Conservation (phyloP, 1,140 invertebrate species). For the Pseudomyrmex flavicornis region DNA sequence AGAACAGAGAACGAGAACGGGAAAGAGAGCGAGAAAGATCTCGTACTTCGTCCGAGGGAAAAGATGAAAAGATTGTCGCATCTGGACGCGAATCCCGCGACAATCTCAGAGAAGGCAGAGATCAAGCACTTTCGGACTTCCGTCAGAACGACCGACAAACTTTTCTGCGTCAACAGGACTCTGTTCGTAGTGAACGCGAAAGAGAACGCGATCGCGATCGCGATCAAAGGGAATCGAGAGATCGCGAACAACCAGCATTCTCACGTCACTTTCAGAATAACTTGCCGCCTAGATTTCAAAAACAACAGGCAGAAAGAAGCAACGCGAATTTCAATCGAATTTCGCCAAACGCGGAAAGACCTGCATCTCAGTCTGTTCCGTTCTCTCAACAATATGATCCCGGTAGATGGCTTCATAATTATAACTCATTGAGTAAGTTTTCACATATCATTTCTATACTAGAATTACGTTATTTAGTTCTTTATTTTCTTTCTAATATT, state of each 20-base stretch:
- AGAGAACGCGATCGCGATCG: slow-evolving; percentile 83
- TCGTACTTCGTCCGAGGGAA: slow-evolving; percentile 86
- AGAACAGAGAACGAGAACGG: slow-evolving; percentile 83
- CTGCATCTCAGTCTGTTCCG: slow-evolving; percentile 76
- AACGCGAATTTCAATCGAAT: slow-evolving; percentile 79
- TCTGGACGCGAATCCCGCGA: slow-evolving; percentile 70
- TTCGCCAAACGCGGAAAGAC: slow-evolving; percentile 80
- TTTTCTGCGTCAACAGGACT: slow-evolving; percentile 72
- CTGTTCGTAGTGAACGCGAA: slow-evolving; percentile 77
- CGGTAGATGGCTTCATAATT: slow-evolving; percentile 80
- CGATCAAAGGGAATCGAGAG: slow-evolving; percentile 79
- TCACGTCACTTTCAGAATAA: slow-evolving; percentile 91
- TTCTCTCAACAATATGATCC: slow-evolving; percentile 85
- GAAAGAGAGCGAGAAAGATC: slow-evolving; percentile 80
- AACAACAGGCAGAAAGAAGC: slow-evolving; percentile 87
- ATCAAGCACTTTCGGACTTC: slow-evolving; percentile 67
- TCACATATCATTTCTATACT: neutral
- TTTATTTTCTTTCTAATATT: too few species aligned
- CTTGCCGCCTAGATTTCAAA: slow-evolving; percentile 94
- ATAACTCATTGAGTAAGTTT: slow-evolving; percentile 80
- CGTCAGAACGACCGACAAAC: slow-evolving; percentile 60
- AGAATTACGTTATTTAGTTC: too few species aligned
- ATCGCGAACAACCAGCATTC: slow-evolving; percentile 85
- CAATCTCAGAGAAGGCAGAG: slow-evolving; percentile 67
- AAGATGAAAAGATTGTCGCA: slow-evolving; percentile 79